A percentile compares a stretch with the other conserved stretches of the same genome.
phyloP scores from a whole-genome alignment of 2,888 invertebrate genomes.

The Antitype chi region DNA sequence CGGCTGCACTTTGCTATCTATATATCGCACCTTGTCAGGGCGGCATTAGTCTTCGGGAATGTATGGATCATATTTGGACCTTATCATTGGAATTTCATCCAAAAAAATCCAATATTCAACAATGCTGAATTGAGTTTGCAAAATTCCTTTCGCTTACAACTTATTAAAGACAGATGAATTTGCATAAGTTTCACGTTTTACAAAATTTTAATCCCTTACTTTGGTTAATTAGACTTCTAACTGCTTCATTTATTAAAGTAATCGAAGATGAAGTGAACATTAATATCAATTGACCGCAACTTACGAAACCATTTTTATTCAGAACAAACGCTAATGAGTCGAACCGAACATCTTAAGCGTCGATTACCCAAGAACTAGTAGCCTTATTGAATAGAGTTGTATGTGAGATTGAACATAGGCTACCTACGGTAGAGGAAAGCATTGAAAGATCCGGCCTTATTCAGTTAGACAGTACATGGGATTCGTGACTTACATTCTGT shows the following conservation, averaged over 20 bases:
- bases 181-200: constrained; percentile 28
- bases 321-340: not conserved
- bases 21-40: constrained; percentile 68
- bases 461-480: constrained; percentile 87
- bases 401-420: constrained; percentile 74
- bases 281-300: constrained; percentile 25
- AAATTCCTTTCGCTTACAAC: constrained; percentile 34
- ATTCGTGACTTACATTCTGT: constrained; percentile 90
- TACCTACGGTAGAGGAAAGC: constrained; percentile 77
- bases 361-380: constrained; percentile 27
- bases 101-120: constrained; percentile 19
- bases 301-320: constrained; percentile 5
- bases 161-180: constrained; percentile 23
- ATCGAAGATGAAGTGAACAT: constrained; percentile 28
- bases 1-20: constrained; percentile 79
- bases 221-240: constrained; percentile 46
- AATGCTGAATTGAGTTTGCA: constrained; percentile 18
- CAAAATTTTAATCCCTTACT: constrained; percentile 32
- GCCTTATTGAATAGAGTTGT: constrained; percentile 81
- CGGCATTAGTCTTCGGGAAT: constrained; percentile 72
- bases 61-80: constrained; percentile 71
- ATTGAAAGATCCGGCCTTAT: constrained; percentile 81
- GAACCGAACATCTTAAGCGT: constrained; percentile 6
- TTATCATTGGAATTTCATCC: constrained; percentile 70
- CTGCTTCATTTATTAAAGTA: constrained; percentile 41